These are phyloP conservation scores for Gila robusta DNA, from an alignment of 2,797 vertebrate species.

Conservation along the genomic window DNA sequence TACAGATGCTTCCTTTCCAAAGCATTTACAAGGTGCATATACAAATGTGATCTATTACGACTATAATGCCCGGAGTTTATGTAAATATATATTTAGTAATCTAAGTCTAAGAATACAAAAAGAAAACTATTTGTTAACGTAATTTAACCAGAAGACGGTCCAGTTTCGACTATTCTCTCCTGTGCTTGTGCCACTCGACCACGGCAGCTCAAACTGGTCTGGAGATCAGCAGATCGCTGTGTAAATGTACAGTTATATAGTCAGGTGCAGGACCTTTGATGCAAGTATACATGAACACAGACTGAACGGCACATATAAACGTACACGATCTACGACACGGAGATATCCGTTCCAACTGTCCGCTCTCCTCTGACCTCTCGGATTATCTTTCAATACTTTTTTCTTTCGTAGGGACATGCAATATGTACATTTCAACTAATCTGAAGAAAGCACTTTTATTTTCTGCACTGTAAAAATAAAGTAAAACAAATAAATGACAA, in stretches of 20 bases:
- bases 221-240: constrained; percentile 4
- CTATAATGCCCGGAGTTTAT: constrained; percentile 19
- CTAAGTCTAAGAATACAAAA: constrained; percentile 22
- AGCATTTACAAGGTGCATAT: constrained; percentile 32
- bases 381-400: constrained; percentile 43
- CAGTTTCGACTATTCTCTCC: constrained; percentile 3
- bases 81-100: constrained; percentile 47
- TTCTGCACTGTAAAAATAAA: constrained; percentile 62
- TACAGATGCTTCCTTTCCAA: constrained; percentile 39
- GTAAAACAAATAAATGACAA: constrained; percentile 50
- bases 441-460: constrained; percentile 63
- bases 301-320: not conserved
- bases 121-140: not conserved
- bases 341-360: constrained; percentile 22
- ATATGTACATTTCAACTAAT: constrained; percentile 63
- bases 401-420: constrained; percentile 62
- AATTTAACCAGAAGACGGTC: not conserved
- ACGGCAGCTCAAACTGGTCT: constrained; percentile 20
- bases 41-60: constrained; percentile 17
- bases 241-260: constrained; percentile 4
- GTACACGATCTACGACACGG: not conserved
- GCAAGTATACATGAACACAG: constrained; percentile 1
- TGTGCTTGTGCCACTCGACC: constrained; percentile 26
- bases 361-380: constrained; percentile 48
- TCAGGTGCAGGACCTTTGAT: constrained; percentile 18